Evolutionary conservation across 2,888 invertebrate species (phyloP), one percentile per base, ranked within the genome.

Genomic region (Ormyrus pomaceus): DNA sequence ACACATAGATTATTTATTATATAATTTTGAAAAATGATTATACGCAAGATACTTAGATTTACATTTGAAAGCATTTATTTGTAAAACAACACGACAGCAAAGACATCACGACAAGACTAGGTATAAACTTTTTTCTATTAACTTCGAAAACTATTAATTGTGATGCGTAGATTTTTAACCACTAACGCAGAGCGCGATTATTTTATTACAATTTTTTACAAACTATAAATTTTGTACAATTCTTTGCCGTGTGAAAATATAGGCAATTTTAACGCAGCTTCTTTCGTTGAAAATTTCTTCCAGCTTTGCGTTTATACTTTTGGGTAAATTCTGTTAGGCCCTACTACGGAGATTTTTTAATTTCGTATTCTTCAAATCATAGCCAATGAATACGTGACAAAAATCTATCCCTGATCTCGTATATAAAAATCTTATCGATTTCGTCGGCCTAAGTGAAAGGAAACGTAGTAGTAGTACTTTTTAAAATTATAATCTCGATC

Each of bases 51-150:
- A 11, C 72, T 64, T 10, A 48, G 3, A 2, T 65, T 8, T 8
- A 65, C 19, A n/a, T 19, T 7, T 64, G 11, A 74, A 58, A 46
- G 48, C 58, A 50, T n/a, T 65, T 6, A 58, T 65, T 58, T 34
- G 50, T 9, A 53, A 51, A 58, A 50, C 50, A 59, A 34, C 13
- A 62, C 34, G 34, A 34, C 34, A 34, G 34, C 34, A 11, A 66
- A 51, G 11, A 68, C 59, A 69, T 64, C 4, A 65, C 10, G 70
- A 71, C 58, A 64, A 68, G 78, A 78, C 72, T 78, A 72, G 78
- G 53, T 48, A 19, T 50, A 34, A 61, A 78, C 51, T 72, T 55
- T 61, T 72, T 61, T 61, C 66, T 19, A 53, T 53, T 13, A 50
- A 72, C 66, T 62, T 13, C 6, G n/a, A 46, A 53, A 62, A 62